phyloP scores from a whole-genome alignment of 2,888 invertebrate genomes.

The Pristionchus exspectatus region DNA sequence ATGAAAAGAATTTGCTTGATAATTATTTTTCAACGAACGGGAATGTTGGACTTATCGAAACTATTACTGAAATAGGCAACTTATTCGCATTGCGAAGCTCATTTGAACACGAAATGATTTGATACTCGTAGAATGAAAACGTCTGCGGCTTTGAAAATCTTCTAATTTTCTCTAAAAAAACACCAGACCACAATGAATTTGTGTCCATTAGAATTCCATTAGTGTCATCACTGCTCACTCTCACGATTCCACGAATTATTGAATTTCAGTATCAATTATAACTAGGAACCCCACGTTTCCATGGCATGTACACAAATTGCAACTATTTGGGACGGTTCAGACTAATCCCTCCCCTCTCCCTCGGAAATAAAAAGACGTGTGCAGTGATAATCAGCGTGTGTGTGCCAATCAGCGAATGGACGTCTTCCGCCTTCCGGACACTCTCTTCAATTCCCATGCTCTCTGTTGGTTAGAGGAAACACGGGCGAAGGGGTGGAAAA shows the following conservation, averaged over 20 bases:
- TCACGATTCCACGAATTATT: neutral
- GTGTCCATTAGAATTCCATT: too few species aligned
- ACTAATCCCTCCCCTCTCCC: neutral
- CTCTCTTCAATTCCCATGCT: neutral
- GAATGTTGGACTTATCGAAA: too few species aligned
- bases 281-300: neutral
- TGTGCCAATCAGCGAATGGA: neutral
- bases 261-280: neutral
- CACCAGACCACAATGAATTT: too few species aligned
- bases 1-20: neutral
- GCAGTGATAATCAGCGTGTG: constrained; percentile 11
- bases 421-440: neutral
- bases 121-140: neutral
- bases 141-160: too few species aligned
- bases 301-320: neutral
- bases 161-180: neutral
- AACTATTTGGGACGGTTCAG: neutral
- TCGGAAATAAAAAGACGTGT: neutral
- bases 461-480: neutral
- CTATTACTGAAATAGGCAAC: too few species aligned
- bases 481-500: neutral
- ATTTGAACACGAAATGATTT: neutral
- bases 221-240: too few species aligned
- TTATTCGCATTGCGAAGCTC: neutral
- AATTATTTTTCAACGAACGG: neutral